Conservation (phyloP, 2,113 vertebrate genomes). For the Rhadina sibilatrix region DNA sequence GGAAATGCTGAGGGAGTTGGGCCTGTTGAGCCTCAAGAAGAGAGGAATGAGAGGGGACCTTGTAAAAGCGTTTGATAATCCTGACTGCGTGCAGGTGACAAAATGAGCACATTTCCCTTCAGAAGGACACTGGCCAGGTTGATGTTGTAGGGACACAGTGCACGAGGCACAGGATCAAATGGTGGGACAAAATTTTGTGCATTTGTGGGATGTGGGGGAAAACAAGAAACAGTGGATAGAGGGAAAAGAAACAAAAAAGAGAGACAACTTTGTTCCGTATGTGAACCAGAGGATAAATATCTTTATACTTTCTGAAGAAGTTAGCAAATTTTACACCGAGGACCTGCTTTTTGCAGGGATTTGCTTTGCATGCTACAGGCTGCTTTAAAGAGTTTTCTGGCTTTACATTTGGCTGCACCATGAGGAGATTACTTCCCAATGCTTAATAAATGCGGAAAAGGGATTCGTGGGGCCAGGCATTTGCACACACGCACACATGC, state of each 20-base stretch:
- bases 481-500: background rate
- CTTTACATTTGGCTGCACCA: background rate
- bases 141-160: background rate
- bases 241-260: background rate
- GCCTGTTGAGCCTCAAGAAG: background rate
- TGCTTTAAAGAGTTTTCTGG: background rate
- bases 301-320: background rate
- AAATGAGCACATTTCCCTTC: background rate
- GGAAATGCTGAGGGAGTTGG: background rate
- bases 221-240: background rate
- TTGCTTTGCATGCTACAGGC: background rate
- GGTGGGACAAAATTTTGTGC: background rate
- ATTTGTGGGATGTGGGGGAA: background rate
- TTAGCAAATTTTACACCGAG: background rate
- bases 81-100: background rate
- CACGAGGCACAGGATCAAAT: background rate
- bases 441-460: constrained; percentile 33
- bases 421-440: background rate
- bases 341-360: background rate
- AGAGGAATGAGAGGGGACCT: background rate
- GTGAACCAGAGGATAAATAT: background rate
- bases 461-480: background rate
- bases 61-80: background rate
- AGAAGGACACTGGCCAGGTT: background rate
- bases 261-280: background rate